These are phyloP conservation scores for Lycopodina hypogea DNA, from an alignment of 37 sponge, comb jelly and placozoan genomes.

Conservation along the genomic window DNA sequence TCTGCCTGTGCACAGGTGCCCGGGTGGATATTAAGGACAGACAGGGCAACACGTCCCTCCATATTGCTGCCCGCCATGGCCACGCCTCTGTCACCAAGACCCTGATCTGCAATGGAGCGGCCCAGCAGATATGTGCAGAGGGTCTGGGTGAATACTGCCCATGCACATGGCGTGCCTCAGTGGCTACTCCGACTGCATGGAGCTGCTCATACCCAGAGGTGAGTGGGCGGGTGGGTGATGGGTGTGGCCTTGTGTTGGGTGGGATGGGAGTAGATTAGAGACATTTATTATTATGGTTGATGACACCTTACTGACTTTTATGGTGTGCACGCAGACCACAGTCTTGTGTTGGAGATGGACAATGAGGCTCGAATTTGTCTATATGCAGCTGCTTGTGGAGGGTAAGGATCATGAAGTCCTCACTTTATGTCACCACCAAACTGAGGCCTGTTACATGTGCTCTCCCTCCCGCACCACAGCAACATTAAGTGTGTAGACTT, in stretches of 20 bases:
- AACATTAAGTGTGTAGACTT: slow-evolving; percentile 81
- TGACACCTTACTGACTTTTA: no score
- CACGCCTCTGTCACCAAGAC: slow-evolving; percentile 76
- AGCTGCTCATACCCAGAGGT: slow-evolving; percentile 60
- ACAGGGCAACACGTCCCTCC: slow-evolving; percentile 79
- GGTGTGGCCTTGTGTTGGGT: no score
- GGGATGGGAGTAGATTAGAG: no score
- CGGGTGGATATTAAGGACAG: slow-evolving; percentile 72
- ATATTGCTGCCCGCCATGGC: slow-evolving; percentile 84
- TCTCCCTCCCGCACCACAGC: slow-evolving; percentile 25
- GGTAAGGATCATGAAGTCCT: slow-evolving; percentile 44
- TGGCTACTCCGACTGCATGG: slow-evolving; percentile 84
- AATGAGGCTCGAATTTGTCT: slow-evolving; percentile 63
- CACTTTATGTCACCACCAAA: background rate
- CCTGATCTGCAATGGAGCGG: slow-evolving; percentile 63
- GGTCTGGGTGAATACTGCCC: slow-evolving; percentile 79
- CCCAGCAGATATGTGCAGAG: slow-evolving; percentile 33
- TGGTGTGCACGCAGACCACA: slow-evolving; percentile 21
- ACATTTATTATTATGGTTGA: no score
- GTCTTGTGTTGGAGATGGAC: slow-evolving; percentile 49
- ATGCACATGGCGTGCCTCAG: slow-evolving; percentile 89
- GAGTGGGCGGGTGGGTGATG: slow-evolving; percentile 15
- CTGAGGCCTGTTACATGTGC: background rate
- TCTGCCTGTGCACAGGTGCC: no score
- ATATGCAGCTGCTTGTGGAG: slow-evolving; percentile 93